A percentile compares a stretch with the other conserved stretches of the same genome.
phyloP scores from a whole-genome alignment of 2,797 vertebrate species.

The Crocodylus rhombifer region DNA sequence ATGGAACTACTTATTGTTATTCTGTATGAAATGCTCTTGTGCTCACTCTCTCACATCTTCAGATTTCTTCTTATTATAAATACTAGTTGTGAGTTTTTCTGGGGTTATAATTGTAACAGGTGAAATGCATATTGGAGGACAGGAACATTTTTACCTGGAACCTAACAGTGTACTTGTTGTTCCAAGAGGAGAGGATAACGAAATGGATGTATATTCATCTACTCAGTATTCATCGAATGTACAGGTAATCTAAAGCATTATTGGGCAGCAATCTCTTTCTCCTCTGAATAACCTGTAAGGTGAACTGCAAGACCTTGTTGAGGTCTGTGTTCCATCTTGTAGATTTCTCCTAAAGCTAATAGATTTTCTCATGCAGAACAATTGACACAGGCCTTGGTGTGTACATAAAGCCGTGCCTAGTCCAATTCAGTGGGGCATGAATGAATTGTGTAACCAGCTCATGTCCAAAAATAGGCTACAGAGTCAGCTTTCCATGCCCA shows the following conservation, averaged over 20 bases:
- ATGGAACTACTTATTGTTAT: not conserved
- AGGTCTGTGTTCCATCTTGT: not conserved
- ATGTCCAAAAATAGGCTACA: not conserved
- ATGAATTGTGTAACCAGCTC: not conserved
- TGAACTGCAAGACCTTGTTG: not conserved
- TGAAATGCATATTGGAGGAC: slow-evolving; percentile 72
- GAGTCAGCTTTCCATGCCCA: not conserved
- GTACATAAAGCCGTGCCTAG: not conserved
- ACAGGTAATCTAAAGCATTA: slow-evolving; percentile 60
- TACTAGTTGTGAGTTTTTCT: not conserved
- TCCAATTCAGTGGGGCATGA: not conserved
- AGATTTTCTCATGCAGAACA: not conserved
- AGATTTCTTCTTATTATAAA: not conserved
- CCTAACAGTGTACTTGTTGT: slow-evolving; percentile 69
- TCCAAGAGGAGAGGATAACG: slow-evolving; percentile 72
- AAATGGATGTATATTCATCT: slow-evolving; percentile 70
- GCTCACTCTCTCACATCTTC: not conserved
- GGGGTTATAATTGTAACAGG: slow-evolving; percentile 33
- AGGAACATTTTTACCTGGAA: slow-evolving; percentile 80
- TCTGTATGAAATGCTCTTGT: not conserved
- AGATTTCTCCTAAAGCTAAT: not conserved
- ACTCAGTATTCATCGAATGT: slow-evolving; percentile 59
- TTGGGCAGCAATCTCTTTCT: not conserved
- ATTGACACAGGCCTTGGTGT: not conserved
- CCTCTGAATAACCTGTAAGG: not conserved